Percentiles rank a stretch among this genome's conserved stretches.
Evolutionary conservation across 2,888 invertebrate genomes (phyloP).

Genomic region (Diaphora mendica): DNA sequence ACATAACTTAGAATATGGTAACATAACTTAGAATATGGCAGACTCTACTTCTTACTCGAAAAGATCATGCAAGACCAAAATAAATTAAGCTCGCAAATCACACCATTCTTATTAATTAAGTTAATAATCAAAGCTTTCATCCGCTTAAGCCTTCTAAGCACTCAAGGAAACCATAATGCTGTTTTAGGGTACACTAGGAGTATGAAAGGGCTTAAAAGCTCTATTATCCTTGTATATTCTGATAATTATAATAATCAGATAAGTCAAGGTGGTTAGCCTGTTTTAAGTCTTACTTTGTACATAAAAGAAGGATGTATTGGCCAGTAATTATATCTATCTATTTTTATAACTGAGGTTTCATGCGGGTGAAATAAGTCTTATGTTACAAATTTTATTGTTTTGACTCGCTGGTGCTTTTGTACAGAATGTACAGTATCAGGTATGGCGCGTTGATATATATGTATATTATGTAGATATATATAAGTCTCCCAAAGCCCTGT

Average conservation of each 20-base stretch:
- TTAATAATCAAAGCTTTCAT: too few species aligned
- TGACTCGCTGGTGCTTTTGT: slow-evolving; percentile 47
- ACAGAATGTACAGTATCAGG: slow-evolving; percentile 57
- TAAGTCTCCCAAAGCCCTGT: slow-evolving; percentile 59
- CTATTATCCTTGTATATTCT: not conserved
- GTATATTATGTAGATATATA: slow-evolving; percentile 34
- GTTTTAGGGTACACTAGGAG: not conserved
- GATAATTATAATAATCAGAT: not conserved
- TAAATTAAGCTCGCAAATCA: not conserved
- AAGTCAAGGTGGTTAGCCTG: not conserved
- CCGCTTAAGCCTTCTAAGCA: not conserved
- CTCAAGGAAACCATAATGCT: too few species aligned
- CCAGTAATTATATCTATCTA: not conserved
- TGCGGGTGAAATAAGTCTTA: slow-evolving; percentile 42
- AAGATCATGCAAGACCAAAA: not conserved
- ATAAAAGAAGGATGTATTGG: not conserved
- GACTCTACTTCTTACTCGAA: too few species aligned
- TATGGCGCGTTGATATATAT: slow-evolving; percentile 17
- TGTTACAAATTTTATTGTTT: slow-evolving; percentile 58
- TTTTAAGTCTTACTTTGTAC: not conserved
- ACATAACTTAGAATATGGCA: too few species aligned
- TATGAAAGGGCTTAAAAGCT: not conserved
- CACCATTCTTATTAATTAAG: too few species aligned
- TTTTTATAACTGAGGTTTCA: slow-evolving; percentile 8
- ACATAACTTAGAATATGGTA: too few species aligned